A percentile compares a stretch with the other conserved stretches of the same genome.
These are phyloP conservation scores for Pomatorhinus ruficollis DNA, from an alignment of 2,113 vertebrate species.

Conservation along the genomic window DNA sequence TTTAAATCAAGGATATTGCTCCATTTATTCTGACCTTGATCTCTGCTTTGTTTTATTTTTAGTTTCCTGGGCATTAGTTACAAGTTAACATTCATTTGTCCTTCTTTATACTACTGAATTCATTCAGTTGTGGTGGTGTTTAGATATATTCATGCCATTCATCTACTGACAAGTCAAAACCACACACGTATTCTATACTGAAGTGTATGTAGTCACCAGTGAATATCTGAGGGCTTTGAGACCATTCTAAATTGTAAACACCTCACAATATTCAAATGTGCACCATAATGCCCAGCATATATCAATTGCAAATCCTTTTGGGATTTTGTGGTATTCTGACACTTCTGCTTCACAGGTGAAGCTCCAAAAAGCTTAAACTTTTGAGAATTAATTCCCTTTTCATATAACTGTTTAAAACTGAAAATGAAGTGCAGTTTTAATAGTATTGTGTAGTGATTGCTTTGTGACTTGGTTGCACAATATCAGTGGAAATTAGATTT, in stretches of 20 bases:
- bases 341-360: background rate
- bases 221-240: background rate
- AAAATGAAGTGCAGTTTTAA: background rate
- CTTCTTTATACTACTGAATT: conserved; percentile 52
- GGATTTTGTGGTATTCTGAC: background rate
- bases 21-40: background rate
- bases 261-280: background rate
- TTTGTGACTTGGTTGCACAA: conserved; percentile 14
- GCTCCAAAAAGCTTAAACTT: background rate
- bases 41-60: conserved; percentile 10
- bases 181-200: background rate
- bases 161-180: conserved; percentile 14
- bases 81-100: conserved; percentile 60
- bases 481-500: background rate
- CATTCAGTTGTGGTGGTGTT: conserved; percentile 8
- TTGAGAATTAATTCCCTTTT: background rate
- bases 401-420: background rate
- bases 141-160: background rate
- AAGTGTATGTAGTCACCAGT: conserved; percentile 20
- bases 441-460: background rate
- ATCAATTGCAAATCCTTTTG: background rate
- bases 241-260: background rate
- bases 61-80: conserved; percentile 42
- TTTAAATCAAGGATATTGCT: background rate
- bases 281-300: background rate